These are phyloP conservation scores for Oxycera nigricornis DNA, from an alignment of 2,888 invertebrate genomes.

Conservation along the genomic window DNA sequence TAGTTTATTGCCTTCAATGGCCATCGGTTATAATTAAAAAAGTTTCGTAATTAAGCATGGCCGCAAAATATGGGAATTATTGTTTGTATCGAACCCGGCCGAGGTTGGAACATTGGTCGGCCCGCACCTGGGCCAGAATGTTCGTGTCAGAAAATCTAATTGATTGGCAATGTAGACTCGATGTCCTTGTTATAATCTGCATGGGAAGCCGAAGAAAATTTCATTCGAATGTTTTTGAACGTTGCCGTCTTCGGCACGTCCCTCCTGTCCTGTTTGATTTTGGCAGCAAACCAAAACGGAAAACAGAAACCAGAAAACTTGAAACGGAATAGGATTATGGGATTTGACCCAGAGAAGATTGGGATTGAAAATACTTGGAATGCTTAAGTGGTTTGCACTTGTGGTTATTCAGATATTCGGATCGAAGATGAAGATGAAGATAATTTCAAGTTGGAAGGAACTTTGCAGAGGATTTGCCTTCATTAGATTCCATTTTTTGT, in stretches of 20 bases:
- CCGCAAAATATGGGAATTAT: conserved; percentile 18
- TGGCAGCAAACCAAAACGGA: too few species aligned
- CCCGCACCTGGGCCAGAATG: conserved; percentile 29
- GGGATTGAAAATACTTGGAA: conserved; percentile 24
- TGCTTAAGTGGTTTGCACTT: conserved; percentile 36
- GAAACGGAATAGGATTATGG: conserved; percentile 31
- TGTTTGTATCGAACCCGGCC: not conserved
- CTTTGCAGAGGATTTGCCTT: conserved; percentile 16
- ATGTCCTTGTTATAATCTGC: not conserved
- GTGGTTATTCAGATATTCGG: conserved; percentile 12
- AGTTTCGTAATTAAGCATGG: conserved; percentile 36
- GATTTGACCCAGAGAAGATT: conserved; percentile 30
- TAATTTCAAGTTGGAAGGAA: conserved; percentile 30
- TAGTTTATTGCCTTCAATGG: conserved; percentile 4
- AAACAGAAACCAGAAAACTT: conserved; percentile 8
- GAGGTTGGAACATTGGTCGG: not conserved
- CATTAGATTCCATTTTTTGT: conserved; percentile 31
- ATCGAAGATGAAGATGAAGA: conserved; percentile 16
- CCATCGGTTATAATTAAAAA: conserved; percentile 43
- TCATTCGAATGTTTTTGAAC: not conserved
- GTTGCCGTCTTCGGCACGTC: not conserved
- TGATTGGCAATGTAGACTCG: conserved; percentile 21
- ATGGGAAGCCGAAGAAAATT: not conserved
- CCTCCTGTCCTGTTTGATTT: too few species aligned
- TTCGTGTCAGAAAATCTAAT: conserved; percentile 19